phyloP scores from a whole-genome alignment of 2,888 invertebrate genomes.

The Phyto melanocephala region DNA sequence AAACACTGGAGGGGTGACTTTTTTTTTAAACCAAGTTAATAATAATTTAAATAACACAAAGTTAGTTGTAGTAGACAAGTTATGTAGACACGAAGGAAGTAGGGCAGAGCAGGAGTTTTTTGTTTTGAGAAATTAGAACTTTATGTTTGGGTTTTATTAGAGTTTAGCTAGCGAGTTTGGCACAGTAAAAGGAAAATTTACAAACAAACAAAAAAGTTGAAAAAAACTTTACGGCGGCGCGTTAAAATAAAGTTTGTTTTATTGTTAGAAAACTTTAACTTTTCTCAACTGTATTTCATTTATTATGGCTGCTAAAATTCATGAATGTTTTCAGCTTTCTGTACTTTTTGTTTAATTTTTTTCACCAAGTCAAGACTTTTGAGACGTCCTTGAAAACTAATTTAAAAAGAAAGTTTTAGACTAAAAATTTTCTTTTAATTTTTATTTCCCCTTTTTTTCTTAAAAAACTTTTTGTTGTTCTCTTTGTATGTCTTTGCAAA shows the following conservation, averaged over 20 bases:
- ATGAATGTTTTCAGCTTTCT: constrained; percentile 44
- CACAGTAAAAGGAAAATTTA: constrained; percentile 59
- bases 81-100: background rate
- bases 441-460: constrained; percentile 32
- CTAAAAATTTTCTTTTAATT: constrained; percentile 55
- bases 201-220: background rate
- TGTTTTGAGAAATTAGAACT: constrained; percentile 65
- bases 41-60: constrained; percentile 68
- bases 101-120: background rate
- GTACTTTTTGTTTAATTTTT: no score
- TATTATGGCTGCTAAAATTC: constrained; percentile 56
- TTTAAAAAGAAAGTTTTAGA: constrained; percentile 68
- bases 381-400: constrained; percentile 77
- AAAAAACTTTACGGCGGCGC: constrained; percentile 64
- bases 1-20: constrained; percentile 54
- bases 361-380: constrained; percentile 69
- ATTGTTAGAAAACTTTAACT: constrained; percentile 68
- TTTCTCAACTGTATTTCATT: constrained; percentile 59
- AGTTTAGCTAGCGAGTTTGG: constrained; percentile 63
- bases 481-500: background rate
- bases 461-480: constrained; percentile 6
- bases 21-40: constrained; percentile 61
- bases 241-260: constrained; percentile 68
- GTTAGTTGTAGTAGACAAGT: constrained; percentile 22
- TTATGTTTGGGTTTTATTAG: constrained; percentile 66